Percentiles rank a stretch among this genome's conserved stretches.
Evolutionary conservation across 1,140 invertebrate species (phyloP).

Genomic region (Ylistrum balloti): DNA sequence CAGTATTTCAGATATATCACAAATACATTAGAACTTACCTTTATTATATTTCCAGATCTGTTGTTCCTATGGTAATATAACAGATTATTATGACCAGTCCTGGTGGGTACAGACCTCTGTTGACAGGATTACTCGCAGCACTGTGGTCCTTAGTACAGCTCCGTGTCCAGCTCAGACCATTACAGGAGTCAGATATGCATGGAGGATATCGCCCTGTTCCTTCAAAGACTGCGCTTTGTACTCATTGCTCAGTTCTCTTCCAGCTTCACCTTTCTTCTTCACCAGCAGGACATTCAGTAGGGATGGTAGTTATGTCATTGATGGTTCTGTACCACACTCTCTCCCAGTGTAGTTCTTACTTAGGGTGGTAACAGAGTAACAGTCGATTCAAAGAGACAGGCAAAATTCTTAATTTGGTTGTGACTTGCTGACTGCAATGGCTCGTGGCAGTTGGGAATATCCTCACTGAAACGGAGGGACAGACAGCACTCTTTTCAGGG

Average conservation of each 20-base stretch:
- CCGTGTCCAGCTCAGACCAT: background rate
- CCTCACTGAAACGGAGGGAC: no score
- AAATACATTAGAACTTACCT: no score
- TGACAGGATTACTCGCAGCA: background rate
- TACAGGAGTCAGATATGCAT: background rate
- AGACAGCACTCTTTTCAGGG: no score
- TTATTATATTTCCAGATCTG: background rate
- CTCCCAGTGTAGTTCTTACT: background rate
- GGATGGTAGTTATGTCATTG: background rate
- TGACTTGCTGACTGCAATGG: no score
- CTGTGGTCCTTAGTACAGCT: background rate
- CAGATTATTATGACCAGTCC: background rate
- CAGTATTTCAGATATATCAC: no score
- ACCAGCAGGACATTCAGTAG: background rate
- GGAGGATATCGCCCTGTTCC: background rate
- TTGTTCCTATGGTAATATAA: background rate
- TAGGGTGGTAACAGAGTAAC: no score
- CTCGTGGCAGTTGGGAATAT: no score
- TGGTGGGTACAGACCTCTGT: slow-evolving; percentile 18
- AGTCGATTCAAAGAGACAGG: no score
- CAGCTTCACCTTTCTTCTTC: background rate
- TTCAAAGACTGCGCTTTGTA: background rate
- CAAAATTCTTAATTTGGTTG: no score
- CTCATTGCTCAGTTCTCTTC: background rate
- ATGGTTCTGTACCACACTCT: background rate